Percentiles rank a stretch among this genome's conserved stretches.
Conservation (phyloP, 2,888 invertebrate genomes). For the Resseliella maxima region DNA sequence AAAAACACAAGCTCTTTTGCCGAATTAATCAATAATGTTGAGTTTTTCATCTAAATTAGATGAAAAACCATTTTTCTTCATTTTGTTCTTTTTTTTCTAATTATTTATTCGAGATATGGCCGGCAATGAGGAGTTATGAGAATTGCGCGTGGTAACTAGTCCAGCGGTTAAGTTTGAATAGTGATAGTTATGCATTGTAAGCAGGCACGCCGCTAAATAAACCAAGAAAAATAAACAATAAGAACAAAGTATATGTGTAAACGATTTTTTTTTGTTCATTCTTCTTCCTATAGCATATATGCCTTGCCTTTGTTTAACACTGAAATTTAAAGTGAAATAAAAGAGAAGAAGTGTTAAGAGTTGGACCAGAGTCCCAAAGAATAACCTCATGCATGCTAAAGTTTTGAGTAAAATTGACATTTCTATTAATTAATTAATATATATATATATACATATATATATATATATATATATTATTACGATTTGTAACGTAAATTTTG, state of each 20-base stretch:
- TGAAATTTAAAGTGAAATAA: slow-evolving; percentile 36
- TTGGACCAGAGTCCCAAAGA: slow-evolving; percentile 29
- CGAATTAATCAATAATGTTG: background rate
- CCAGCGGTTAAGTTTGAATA: slow-evolving; percentile 33
- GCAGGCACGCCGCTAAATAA: slow-evolving; percentile 37
- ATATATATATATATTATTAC: background rate
- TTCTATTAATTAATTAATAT: no score
- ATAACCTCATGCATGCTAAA: no score
- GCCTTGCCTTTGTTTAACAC: slow-evolving; percentile 2
- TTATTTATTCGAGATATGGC: slow-evolving; percentile 28
- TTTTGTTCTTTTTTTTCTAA: background rate
- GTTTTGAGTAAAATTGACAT: background rate
- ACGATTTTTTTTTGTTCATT: background rate
- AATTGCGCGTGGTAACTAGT: slow-evolving; percentile 1
- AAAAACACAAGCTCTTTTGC: background rate
- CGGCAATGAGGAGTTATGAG: background rate
- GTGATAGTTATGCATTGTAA: slow-evolving; percentile 38
- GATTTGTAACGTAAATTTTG: slow-evolving; percentile 22
- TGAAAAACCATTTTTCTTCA: background rate
- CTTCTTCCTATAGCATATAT: no score
- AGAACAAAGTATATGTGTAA: background rate
- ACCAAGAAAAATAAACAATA: slow-evolving; percentile 37
- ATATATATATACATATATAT: no score
- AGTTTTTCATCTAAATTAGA: slow-evolving; percentile 51
- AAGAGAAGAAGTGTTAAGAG: background rate